Conservation (phyloP, 2,113 vertebrate species). For the Anarrhichthys ocellatus region DNA sequence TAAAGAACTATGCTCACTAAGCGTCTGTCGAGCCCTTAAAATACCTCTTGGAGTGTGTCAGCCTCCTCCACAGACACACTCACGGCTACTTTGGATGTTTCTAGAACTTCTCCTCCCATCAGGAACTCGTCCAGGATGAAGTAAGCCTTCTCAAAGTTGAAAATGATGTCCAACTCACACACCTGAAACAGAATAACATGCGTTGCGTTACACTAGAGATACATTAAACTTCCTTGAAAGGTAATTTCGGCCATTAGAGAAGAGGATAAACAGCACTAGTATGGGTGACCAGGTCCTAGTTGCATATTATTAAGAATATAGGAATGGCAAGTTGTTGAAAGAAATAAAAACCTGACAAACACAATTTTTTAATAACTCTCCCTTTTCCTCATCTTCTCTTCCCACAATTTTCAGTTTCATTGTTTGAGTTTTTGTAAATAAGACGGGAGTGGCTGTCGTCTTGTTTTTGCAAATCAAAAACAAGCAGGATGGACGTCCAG, state of each 20-base stretch:
- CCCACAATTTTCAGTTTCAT: background rate
- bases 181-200: conserved; percentile 82
- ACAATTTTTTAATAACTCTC: background rate
- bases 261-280: background rate
- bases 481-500: background rate
- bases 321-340: background rate
- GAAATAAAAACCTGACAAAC: too few species aligned
- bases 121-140: conserved; percentile 97
- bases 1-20: background rate
- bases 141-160: conserved; percentile 98
- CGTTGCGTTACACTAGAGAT: background rate
- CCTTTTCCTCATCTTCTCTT: background rate
- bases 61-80: conserved; percentile 88
- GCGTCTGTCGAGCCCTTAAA: conserved; percentile 15
- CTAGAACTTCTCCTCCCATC: conserved; percentile 92
- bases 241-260: background rate
- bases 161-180: conserved; percentile 96
- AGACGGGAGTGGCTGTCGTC: background rate
- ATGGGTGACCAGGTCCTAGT: background rate
- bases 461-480: background rate
- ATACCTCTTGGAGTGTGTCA: conserved; percentile 93
- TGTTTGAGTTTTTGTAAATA: background rate
- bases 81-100: conserved; percentile 90
- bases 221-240: too few species aligned
- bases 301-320: background rate